Base-by-base conservation (phyloP, 2,113 vertebrate species). In the Plectropomus leopardus region DNA sequence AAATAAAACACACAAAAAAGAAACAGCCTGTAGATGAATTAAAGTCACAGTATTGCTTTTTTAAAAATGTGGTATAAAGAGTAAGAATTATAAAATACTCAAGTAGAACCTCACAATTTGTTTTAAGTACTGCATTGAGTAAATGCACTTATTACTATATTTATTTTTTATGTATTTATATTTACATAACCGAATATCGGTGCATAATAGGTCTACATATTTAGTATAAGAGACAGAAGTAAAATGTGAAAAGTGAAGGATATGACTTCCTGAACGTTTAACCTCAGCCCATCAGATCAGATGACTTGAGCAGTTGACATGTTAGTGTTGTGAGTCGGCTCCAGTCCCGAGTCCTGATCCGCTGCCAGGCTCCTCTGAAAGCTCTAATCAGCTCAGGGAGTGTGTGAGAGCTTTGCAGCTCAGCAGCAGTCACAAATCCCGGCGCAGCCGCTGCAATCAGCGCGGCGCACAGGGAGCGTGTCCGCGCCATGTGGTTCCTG, bases 401-500 rank as follows among this genome's bases (percentile, higher is more conserved):
- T 47, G 63, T 19, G 68, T 21, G 26, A 28, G 23, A n/a, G 54
- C 34, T 36, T 6, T 34, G 30, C 59, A 15, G 59, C 59, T n/a
- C 58, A 0, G 59, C 44, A 8, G 57, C 53, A 13, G 58, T 8
- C 13, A 23, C 36, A 40, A 72, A n/a, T 64, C 73, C 79, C 53
- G 72, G 45, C 36, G 75, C 60, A 55, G 54, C 30, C 67, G 57
- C 76, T 40, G 84, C 69, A 80, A 88, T 87, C 82, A 88, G n/a
- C 51, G 21, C 1, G 28, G 77, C 51, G 24, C 36, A 16, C 55
- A 6, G 80, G 64, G 71, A 26, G 60, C 57, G 71, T 48, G 87
- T 82, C 70, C 47, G 71, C 72, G 72, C 44, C 86, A 71, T 65
- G 50, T 80, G 81, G 85, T 64, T 85, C 78, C 76, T 69, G 83